These are phyloP conservation scores for Prietella phreatophila DNA, from an alignment of 2,113 vertebrate species.

Conservation along the genomic window DNA sequence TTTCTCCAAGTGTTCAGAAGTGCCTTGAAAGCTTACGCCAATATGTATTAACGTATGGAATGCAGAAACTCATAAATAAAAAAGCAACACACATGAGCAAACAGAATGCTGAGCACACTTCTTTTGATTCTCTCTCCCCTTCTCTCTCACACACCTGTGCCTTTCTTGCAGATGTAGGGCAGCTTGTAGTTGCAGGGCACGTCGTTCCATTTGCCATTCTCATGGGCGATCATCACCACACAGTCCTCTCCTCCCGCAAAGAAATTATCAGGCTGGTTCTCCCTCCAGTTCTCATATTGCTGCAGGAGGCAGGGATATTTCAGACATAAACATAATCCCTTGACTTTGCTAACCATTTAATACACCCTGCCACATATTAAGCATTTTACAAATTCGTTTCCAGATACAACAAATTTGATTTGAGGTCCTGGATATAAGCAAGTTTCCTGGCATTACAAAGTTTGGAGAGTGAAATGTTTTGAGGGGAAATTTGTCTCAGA, in stretches of 20 bases:
- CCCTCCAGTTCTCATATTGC: conserved; percentile 98
- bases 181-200: conserved; percentile 99
- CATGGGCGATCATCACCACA: conserved; percentile 93
- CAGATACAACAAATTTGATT: conserved; percentile 18
- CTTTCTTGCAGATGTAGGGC: conserved; percentile 97
- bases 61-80: not conserved
- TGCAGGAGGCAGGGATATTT: conserved; percentile 58
- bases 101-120: not conserved
- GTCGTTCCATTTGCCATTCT: conserved; percentile 94
- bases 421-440: conserved; percentile 17
- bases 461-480: not conserved
- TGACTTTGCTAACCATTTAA: conserved; percentile 32
- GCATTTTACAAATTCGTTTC: conserved; percentile 30
- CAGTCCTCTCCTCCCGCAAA: conserved; percentile 96
- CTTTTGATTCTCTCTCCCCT: not conserved
- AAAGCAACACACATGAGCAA: not conserved
- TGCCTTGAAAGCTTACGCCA: not conserved
- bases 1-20: conserved; percentile 3
- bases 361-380: conserved; percentile 3
- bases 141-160: conserved; percentile 82
- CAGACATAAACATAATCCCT: conserved; percentile 27
- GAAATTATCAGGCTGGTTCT: conserved; percentile 97
- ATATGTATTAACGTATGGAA: not conserved
- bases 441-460: not conserved
- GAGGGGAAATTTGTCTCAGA: not conserved